These are phyloP conservation scores for Microchirus variegatus DNA, from an alignment of 2,797 vertebrate species.

Conservation along the genomic window DNA sequence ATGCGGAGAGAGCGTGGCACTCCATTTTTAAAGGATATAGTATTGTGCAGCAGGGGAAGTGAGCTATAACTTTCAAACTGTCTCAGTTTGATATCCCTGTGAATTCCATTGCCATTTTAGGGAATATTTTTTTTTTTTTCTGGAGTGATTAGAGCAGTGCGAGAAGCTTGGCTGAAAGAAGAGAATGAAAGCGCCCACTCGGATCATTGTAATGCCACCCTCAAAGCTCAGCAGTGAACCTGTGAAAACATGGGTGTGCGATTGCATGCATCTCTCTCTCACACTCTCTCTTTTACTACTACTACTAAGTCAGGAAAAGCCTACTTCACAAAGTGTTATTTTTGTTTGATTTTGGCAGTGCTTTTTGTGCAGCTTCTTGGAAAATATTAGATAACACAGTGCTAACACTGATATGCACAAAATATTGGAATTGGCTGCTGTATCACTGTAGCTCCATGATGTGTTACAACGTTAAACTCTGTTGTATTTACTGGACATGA, in stretches of 20 bases:
- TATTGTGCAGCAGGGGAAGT: conserved; percentile 44
- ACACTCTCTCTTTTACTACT: not conserved
- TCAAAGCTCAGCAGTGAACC: conserved; percentile 41
- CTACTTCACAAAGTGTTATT: not conserved
- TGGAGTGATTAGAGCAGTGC: conserved; percentile 45
- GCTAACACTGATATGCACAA: not conserved
- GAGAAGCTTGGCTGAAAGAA: conserved; percentile 58
- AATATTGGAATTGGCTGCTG: too few species aligned
- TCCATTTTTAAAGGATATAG: conserved; percentile 41
- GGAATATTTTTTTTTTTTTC: conserved; percentile 43
- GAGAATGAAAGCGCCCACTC: conserved; percentile 46
- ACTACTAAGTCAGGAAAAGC: not conserved
- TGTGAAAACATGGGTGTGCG: conserved; percentile 51
- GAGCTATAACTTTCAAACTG: conserved; percentile 60
- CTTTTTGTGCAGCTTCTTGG: not conserved
- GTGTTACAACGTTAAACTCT: too few species aligned
- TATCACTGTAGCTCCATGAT: too few species aligned
- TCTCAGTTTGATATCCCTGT: conserved; percentile 61
- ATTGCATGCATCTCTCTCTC: not conserved
- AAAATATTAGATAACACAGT: not conserved
- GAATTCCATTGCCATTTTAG: conserved; percentile 75
- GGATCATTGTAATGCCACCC: conserved; percentile 51
- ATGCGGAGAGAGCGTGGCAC: conserved; percentile 31
- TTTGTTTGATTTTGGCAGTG: not conserved
- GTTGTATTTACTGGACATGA: too few species aligned